Conservation (phyloP, 2,888 invertebrate species). For the Autographa gamma region DNA sequence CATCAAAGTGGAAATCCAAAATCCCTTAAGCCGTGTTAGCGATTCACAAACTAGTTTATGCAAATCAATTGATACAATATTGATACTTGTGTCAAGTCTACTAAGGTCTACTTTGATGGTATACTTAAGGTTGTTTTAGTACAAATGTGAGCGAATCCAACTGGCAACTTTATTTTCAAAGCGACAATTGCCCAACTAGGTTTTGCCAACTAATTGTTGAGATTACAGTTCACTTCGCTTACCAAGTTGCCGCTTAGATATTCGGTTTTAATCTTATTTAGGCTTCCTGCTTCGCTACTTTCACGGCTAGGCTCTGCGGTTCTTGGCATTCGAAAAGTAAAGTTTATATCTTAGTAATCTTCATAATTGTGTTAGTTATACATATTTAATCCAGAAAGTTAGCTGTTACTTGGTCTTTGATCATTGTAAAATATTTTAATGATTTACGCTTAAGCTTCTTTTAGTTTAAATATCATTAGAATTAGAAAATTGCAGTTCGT, state of each 20-base stretch:
- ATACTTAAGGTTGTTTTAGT: slow-evolving; percentile 58
- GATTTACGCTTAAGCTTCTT: too few relatives aligned
- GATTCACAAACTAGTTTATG: slow-evolving; percentile 64
- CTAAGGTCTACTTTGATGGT: slow-evolving; percentile 52
- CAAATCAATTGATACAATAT: slow-evolving; percentile 40
- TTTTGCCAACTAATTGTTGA: slow-evolving; percentile 84
- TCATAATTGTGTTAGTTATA: not conserved
- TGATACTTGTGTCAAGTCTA: slow-evolving; percentile 44
- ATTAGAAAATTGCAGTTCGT: too few relatives aligned
- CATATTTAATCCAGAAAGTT: not conserved
- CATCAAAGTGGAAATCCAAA: slow-evolving; percentile 83
- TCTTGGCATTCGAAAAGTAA: slow-evolving; percentile 11
- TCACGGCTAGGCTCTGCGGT: slow-evolving; percentile 16
- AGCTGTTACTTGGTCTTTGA: not conserved
- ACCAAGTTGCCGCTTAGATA: slow-evolving; percentile 66
- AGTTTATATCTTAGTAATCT: not conserved
- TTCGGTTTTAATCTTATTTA: slow-evolving; percentile 68
- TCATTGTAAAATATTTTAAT: not conserved
- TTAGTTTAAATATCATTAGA: too few relatives aligned
- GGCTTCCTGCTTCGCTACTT: slow-evolving; percentile 37
- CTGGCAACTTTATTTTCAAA: slow-evolving; percentile 82
- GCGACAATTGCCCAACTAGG: slow-evolving; percentile 85
- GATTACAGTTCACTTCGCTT: slow-evolving; percentile 77
- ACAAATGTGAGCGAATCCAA: slow-evolving; percentile 75
- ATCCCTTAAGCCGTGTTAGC: slow-evolving; percentile 85